A percentile compares a stretch with the other conserved stretches of the same genome.
These are phyloP conservation scores for Frankliniella intonsa DNA, from an alignment of 2,888 invertebrate genomes.

Conservation along the genomic window DNA sequence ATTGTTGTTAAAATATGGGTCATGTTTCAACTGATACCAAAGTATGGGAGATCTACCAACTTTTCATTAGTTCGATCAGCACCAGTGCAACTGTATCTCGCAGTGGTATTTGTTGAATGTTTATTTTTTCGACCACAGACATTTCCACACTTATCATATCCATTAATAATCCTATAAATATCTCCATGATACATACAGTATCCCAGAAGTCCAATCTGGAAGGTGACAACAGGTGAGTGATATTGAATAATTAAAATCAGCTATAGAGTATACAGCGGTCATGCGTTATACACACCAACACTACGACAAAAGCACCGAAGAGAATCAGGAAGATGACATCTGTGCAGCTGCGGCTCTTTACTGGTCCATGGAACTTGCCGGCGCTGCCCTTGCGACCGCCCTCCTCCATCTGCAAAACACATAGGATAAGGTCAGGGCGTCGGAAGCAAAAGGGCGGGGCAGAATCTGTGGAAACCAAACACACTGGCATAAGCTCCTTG, in stretches of 20 bases:
- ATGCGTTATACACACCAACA: conserved; percentile 50
- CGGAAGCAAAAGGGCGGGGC: neutral
- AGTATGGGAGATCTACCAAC: conserved; percentile 39
- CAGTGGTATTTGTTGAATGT: conserved; percentile 40
- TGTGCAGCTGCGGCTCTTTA: conserved; percentile 48
- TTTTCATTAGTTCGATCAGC: conserved; percentile 46
- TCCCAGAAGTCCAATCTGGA: conserved; percentile 45
- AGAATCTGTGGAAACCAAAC: neutral
- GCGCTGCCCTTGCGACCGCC: neutral
- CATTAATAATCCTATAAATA: conserved; percentile 55
- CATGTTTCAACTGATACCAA: conserved; percentile 1
- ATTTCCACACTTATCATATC: conserved; percentile 61
- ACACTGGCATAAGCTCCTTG: neutral
- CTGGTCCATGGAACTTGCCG: conserved; percentile 40
- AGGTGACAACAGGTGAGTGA: neutral
- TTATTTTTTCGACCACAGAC: conserved; percentile 56
- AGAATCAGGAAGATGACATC: conserved; percentile 54
- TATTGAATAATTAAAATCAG: neutral
- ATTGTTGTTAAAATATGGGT: conserved; percentile 15
- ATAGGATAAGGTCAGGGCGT: neutral
- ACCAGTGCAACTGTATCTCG: conserved; percentile 48
- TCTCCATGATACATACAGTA: conserved; percentile 54
- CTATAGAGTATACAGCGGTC: conserved; percentile 8
- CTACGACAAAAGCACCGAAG: conserved; percentile 51
- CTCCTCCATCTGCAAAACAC: neutral